phyloP scores from a whole-genome alignment of 2,888 invertebrate genomes.

The Caenorhabditis panamensis region DNA sequence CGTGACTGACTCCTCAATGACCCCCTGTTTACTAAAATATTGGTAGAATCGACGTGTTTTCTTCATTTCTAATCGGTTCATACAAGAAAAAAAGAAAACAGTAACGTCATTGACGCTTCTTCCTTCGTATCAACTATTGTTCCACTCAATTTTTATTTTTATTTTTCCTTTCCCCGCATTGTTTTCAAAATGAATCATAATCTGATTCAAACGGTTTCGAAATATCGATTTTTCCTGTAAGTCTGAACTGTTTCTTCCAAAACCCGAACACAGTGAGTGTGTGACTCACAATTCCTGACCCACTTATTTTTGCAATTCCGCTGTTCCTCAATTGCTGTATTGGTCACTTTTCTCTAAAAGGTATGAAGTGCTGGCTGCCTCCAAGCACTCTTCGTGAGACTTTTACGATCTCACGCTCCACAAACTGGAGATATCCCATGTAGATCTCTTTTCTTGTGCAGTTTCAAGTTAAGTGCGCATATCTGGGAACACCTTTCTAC shows the following conservation, averaged over 20 bases:
- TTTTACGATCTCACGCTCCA: slow-evolving; percentile 52
- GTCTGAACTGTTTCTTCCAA: not conserved
- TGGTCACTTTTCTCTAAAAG: slow-evolving; percentile 5
- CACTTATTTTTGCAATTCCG: slow-evolving; percentile 13
- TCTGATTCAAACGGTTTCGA: not conserved
- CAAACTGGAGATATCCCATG: slow-evolving; percentile 1
- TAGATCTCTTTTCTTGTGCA: slow-evolving; percentile 1
- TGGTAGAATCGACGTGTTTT: not conserved
- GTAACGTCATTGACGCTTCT: not conserved
- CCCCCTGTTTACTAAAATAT: slow-evolving; percentile 20
- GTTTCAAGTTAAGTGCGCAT: not conserved
- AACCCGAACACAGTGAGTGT: slow-evolving; percentile 6
- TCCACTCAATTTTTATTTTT: not conserved
- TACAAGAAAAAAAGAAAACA: not conserved
- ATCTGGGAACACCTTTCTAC: not conserved
- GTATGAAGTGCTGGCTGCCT: slow-evolving; percentile 21
- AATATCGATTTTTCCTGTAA: not conserved
- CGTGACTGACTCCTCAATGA: slow-evolving; percentile 11
- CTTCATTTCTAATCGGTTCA: not conserved
- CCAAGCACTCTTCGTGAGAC: slow-evolving; percentile 2
- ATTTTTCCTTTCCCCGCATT: not conserved
- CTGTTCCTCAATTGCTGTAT: slow-evolving; percentile 32
- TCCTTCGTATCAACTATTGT: not conserved
- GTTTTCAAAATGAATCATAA: slow-evolving; percentile 9
- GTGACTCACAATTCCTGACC: slow-evolving; percentile 50